Evolutionary conservation across 2,888 invertebrate species (phyloP).

Genomic region (Trichopria drosophilae): DNA sequence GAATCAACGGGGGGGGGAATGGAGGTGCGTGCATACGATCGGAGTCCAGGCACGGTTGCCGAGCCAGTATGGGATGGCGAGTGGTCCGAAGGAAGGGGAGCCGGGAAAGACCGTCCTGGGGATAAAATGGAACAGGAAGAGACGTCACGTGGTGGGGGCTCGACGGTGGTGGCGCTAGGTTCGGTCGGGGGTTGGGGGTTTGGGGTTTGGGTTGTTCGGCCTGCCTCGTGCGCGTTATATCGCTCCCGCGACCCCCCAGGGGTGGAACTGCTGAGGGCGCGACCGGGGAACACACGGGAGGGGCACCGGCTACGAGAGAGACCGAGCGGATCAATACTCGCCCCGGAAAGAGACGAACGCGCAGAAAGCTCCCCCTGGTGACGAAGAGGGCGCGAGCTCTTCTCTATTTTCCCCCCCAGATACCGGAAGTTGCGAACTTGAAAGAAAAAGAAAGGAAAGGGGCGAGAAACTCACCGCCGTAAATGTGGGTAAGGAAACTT

Average conservation of each 20-base stretch:
- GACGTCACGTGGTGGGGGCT: slow-evolving; percentile 15
- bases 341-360: too few relatives aligned
- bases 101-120: slow-evolving; percentile 21
- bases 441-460: too few relatives aligned
- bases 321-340: slow-evolving; percentile 9
- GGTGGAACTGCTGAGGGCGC: slow-evolving; percentile 28
- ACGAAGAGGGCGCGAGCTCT: too few relatives aligned
- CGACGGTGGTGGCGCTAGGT: slow-evolving; percentile 35
- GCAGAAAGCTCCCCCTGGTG: too few relatives aligned
- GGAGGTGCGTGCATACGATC: slow-evolving; percentile 8
- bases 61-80: not conserved
- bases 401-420: too few relatives aligned
- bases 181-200: slow-evolving; percentile 41
- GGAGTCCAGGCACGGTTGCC: slow-evolving; percentile 3
- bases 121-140: slow-evolving; percentile 29
- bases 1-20: too few relatives aligned
- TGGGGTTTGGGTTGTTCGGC: slow-evolving; percentile 36
- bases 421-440: too few relatives aligned
- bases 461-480: too few relatives aligned
- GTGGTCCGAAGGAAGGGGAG: not conserved
- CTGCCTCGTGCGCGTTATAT: slow-evolving; percentile 5
- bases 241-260: slow-evolving; percentile 14
- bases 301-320: slow-evolving; percentile 13
- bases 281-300: too few relatives aligned
- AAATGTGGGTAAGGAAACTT: too few relatives aligned